Evolutionary conservation across 2,113 vertebrate species (phyloP), one percentile per base, ranked within the genome.

Genomic region (Semnornis frantzii): DNA sequence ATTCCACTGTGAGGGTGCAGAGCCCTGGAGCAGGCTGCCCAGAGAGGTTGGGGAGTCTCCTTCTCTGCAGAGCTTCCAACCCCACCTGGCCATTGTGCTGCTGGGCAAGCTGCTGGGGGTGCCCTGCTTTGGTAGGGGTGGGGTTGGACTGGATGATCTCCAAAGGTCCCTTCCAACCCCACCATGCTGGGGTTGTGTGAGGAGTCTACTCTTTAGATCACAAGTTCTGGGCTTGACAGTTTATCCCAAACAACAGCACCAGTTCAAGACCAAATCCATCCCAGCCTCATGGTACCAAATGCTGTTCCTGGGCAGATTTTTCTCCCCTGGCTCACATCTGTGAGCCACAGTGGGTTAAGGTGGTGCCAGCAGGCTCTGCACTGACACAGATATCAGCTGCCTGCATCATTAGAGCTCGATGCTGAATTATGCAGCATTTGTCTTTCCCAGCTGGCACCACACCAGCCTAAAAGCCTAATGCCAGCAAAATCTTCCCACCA

Each of bases 401-500:
- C 84, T 62, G 78, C 92, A 66, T 19, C 44, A 2, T 9, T 9
- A 78, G 65, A 70, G 83, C 80, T 90, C 33, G 50, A 73, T 9
- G 20, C 89, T 89, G 91, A 89, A 66, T 88, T 80, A 80, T 62
- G 50, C 12, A 76, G 54, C 75, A 5, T 87, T 91, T 92, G 68
- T 82, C 92, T 68, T 92, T 57, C 82, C 81, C 85, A 77, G 85
- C 82, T 95, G 94, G 94, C 79, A 87, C 69, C 25, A 23, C 2
- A 89, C 55, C 75, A 92, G 60, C 3, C 0, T 16, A 37, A 85
- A 65, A 85, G 34, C 39, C 39, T 33, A 54, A 82, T 74, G 87
- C 92, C 92, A 96, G 72, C 57, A 89, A 92, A 92, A 92, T 85
- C 85, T 92, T 94, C 94, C 82, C 94, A 95, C 90, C 96, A 95